Evolutionary conservation across 1,140 invertebrate genomes (phyloP), one percentile per base, ranked within the genome.

Genomic region (Ladona fulva): DNA sequence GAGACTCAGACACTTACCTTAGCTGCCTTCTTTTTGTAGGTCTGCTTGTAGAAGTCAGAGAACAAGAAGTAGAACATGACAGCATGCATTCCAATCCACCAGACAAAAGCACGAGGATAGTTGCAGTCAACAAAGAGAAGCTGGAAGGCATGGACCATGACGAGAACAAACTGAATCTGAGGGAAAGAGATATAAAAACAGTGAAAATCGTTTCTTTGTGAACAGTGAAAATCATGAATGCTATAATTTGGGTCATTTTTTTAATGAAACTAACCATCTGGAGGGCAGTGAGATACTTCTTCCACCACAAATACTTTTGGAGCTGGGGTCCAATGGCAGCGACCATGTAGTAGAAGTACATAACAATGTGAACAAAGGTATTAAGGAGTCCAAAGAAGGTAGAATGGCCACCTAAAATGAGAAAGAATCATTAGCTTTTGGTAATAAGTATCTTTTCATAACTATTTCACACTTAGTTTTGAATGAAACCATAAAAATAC

Each of bases 301-400:
- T 97, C 95, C 96, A 97, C 95, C 95, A 97, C 10, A 97, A 86
- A 82, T 93, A 96, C 77, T 92, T 94, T 83, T 95, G 94, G 81
- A 95, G 89, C 74, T 90, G 87, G 0, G 95, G 94, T 74, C 95
- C 95, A 79, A 97, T 88, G 0, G 95, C 94, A 16, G 95, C 90
- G 76, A 97, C 85, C 79, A 95, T 87, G 84, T 97, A 97, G 84
- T 97, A 97, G 0, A 90, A 87, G 84, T 97, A 97, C 95, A 97
- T 97, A 29, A 97, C 86, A 42, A 94, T 91, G 83, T 97, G 95
- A 3, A 97, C 94, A 80, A 95, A 94, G 0, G 93, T 93, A 84
- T 97, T 97, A 24, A 96, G 83, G n/a, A 93, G 84, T 22, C 92
- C 92, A 78, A 94, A 95, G 87, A 95, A 95, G 0, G 92, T 90